Evolutionary conservation across 2,888 invertebrate genomes (phyloP), one percentile per base, ranked within the genome.

Genomic region (Kuschelorhynchus macadamiae): DNA sequence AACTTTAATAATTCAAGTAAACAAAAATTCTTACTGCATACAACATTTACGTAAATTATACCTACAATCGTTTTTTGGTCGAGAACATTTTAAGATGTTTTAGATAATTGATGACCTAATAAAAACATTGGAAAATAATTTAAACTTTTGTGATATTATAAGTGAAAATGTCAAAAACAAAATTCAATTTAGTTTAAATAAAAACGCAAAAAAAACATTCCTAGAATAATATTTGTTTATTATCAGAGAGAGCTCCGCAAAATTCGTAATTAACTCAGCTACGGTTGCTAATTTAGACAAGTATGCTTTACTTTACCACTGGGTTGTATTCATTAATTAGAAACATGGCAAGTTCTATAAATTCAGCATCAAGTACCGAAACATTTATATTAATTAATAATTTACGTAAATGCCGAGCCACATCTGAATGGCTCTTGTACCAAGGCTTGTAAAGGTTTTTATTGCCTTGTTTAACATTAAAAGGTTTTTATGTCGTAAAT

Each of bases 311-410:
- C 25, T 25, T 25, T 25, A 25, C 25, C 25, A 39, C 36, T 21
- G 55, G 55, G 41, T 55, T 55, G 55, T 57, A 57, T 57, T 36
- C 60, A 25, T 60, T 60, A 60, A 60, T 60, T 60, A 60, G 60
- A 47, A 49, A 49, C 49, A 60, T 60, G 33, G 55, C 63, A 47
- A 56, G 44, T 39, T 33, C 53, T 41, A 46, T 64, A 55, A 64
- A 56, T 46, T 53, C 47, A 55, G 16, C n/a, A n/a, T n/a, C 56
- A 64, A 64, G 63, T 49, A 64, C 52, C 63, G 63, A 55, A 64
- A 56, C 63, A 64, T 56, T 56, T 56, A 64, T 56, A 63, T 63
- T 63, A 63, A 63, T 63, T 63, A 63, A 50, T 63, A 63, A 63
- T 63, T 63, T 63, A 61, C 56, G 56, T 56, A 56, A 56, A 56